phyloP scores from a whole-genome alignment of 2,113 vertebrate species.

The Archocentrus centrarchus region DNA sequence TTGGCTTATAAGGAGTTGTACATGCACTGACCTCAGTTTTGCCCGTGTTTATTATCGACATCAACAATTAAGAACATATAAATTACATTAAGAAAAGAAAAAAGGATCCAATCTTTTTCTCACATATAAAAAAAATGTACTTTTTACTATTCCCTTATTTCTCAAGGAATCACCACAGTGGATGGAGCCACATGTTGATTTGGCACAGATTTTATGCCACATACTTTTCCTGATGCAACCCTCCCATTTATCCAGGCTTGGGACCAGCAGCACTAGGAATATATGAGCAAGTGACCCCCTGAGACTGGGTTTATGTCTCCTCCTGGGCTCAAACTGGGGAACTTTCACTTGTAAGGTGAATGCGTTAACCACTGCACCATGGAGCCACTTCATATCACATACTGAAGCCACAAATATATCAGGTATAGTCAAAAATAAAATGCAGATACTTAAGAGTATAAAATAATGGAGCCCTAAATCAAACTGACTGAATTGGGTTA shows the following conservation, averaged over 20 bases:
- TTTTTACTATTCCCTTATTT: background rate
- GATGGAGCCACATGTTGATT: background rate
- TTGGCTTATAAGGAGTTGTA: background rate
- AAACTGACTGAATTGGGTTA: background rate
- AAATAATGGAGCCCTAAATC: background rate
- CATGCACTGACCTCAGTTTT: background rate
- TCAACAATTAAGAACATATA: background rate
- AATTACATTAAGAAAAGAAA: background rate
- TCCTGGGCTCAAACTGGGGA: background rate
- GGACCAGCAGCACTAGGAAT: background rate
- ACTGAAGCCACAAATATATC: background rate
- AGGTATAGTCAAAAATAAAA: background rate
- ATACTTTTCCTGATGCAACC: accelerated
- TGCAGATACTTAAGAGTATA: background rate
- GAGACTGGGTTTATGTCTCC: background rate
- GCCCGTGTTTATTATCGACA: background rate
- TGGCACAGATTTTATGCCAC: background rate
- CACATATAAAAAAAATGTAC: background rate
- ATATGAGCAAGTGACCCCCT: background rate
- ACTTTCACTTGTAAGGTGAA: background rate
- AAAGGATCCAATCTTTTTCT: accelerated
- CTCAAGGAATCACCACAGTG: background rate
- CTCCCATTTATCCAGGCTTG: background rate
- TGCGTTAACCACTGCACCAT: background rate
- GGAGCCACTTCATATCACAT: background rate